Evolutionary conservation across 2,888 invertebrate genomes (phyloP).

Genomic region (Pediacus dermestoides): DNA sequence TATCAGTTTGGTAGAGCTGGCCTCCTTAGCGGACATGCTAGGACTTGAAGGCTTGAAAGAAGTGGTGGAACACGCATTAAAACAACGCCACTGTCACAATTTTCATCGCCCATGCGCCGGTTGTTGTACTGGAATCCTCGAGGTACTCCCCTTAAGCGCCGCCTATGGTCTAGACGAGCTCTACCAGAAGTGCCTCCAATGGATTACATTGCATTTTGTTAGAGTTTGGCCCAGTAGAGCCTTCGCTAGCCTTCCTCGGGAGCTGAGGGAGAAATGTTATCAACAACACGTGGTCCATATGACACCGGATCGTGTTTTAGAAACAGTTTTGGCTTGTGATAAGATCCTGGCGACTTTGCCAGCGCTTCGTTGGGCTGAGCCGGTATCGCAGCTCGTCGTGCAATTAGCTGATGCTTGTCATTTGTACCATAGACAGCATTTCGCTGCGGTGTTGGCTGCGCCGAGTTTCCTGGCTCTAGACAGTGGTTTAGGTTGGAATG

Average conservation of each 20-base stretch:
- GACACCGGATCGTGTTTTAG: constrained; percentile 70
- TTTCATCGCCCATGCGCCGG: constrained; percentile 92
- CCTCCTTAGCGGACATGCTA: constrained; percentile 85
- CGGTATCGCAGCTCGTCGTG: constrained; percentile 71
- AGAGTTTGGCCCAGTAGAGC: constrained; percentile 89
- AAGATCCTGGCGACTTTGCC: constrained; percentile 74
- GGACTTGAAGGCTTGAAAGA: constrained; percentile 89
- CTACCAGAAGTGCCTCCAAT: constrained; percentile 78
- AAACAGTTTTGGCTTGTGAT: constrained; percentile 81
- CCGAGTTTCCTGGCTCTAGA: constrained; percentile 61
- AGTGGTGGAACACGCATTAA: constrained; percentile 82
- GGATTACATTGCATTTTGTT: constrained; percentile 83
- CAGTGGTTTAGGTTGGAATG: constrained; percentile 69
- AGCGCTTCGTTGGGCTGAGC: constrained; percentile 76
- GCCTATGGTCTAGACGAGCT: constrained; percentile 85
- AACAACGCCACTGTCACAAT: constrained; percentile 79
- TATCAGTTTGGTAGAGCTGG: constrained; percentile 80
- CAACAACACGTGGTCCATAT: constrained; percentile 78
- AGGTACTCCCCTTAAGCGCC: constrained; percentile 77
- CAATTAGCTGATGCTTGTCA: constrained; percentile 78
- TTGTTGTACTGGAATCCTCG: constrained; percentile 82
- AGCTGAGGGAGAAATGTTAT: constrained; percentile 78
- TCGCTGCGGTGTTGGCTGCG: constrained; percentile 66
- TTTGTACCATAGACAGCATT: constrained; percentile 73
- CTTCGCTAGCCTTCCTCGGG: constrained; percentile 80